phyloP scores from a whole-genome alignment of 2,888 invertebrate genomes.

The Drosophila subsilvestris region DNA sequence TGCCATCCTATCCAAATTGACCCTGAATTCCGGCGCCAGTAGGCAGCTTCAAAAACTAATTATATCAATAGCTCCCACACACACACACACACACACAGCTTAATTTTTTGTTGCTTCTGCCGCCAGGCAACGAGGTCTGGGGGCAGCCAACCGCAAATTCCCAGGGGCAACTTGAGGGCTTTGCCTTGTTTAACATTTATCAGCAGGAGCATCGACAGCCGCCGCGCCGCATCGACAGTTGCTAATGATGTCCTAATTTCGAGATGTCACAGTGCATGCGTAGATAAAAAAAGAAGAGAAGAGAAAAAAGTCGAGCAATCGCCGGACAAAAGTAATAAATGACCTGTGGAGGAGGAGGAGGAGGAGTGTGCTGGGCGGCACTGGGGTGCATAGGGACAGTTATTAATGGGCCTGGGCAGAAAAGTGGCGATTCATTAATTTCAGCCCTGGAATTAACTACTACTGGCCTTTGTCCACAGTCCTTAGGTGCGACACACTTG shows the following conservation, averaged over 20 bases:
- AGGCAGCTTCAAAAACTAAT: slow-evolving; percentile 40
- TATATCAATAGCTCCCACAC: slow-evolving; percentile 39
- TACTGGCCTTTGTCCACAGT: slow-evolving; percentile 27
- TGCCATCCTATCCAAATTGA: slow-evolving; percentile 9
- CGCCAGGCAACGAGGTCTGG: slow-evolving; percentile 15
- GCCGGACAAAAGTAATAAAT: slow-evolving; percentile 69
- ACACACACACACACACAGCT: slow-evolving; percentile 21
- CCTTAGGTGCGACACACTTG: slow-evolving; percentile 49
- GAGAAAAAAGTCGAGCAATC: slow-evolving; percentile 54
- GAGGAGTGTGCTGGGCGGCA: slow-evolving; percentile 11
- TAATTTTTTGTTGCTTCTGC: slow-evolving; percentile 16
- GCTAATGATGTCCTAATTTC: slow-evolving; percentile 81
- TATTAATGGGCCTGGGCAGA: slow-evolving; percentile 67
- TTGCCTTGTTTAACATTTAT: slow-evolving; percentile 62
- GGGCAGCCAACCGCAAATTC: slow-evolving; percentile 32
- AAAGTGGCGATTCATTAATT: slow-evolving; percentile 70
- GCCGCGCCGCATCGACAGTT: slow-evolving; percentile 71
- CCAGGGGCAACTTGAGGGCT: slow-evolving; percentile 22
- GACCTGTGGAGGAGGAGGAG: slow-evolving; percentile 26
- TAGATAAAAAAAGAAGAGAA: slow-evolving; percentile 55
- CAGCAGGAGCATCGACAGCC: slow-evolving; percentile 64
- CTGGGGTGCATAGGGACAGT: slow-evolving; percentile 72
- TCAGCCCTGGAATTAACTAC: slow-evolving; percentile 16
- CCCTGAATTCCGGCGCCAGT: slow-evolving; percentile 16
- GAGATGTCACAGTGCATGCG: slow-evolving; percentile 70